Base-by-base conservation (phyloP, 2,797 vertebrate genomes). In the Myiothlypis chrysogaster region DNA sequence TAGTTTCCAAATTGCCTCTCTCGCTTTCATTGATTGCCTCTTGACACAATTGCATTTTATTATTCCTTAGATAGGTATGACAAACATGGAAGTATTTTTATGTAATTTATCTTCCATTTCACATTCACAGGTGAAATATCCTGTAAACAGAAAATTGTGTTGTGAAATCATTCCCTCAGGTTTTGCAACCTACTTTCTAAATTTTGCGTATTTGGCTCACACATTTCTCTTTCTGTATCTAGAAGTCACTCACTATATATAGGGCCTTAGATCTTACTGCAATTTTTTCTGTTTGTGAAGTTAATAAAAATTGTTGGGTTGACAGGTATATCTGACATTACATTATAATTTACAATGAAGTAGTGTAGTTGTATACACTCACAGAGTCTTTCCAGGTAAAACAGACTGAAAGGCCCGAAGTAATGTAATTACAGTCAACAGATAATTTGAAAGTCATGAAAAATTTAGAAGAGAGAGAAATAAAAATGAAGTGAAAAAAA, bases 361-460 rank as follows among this genome's bases (percentile, higher is more conserved):
- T 64, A 56, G 60, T 52, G 49, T 57, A 63, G 23, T 39, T 73
- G 41, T 69, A 59, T 43, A 47, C 3, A n/a, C 24, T 83, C 5
- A 6, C 24, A 75, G 75, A 81, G 14, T 32, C 64, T 95, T 83
- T 60, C 46, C 59, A 71, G 76, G 83, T 90, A 80, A 88, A 89
- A 63, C 20, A 77, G n/a, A 30, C 23, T 73, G 46, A 70, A 91
- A 68, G 32, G 17, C 35, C 53, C 85, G 60, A 91, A 90, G 43
- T 64, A 3, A 37, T 57, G 22, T 64, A 80, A 86, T 90, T 91
- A 68, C 16, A 87, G 56, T 81, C 76, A 94, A 77, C 32, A 73
- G 71, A 85, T 83, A 90, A 87, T 85, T 87, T 83, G 53, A 89
- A 91, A 89, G 52, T 80, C n/a, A 89, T 71, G 43, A 96, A 89